phyloP scores from a whole-genome alignment of 2,797 vertebrate species.

The Hemibagrus guttatus region DNA sequence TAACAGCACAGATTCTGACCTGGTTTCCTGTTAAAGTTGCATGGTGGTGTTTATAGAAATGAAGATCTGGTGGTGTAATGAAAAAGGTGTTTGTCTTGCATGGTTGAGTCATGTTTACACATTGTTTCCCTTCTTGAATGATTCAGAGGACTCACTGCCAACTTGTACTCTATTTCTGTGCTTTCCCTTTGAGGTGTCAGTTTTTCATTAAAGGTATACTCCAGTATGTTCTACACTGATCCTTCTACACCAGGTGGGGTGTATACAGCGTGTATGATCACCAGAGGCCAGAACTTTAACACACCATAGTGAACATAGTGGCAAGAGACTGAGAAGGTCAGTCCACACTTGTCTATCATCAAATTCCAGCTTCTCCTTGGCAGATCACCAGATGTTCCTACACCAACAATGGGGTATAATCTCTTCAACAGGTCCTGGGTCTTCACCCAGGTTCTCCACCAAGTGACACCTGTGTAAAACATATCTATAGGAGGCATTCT shows the following conservation, averaged over 20 bases:
- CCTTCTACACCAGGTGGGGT: not conserved
- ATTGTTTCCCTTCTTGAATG: constrained; percentile 1
- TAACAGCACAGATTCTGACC: not conserved
- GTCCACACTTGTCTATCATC: not conserved
- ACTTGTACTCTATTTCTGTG: not conserved
- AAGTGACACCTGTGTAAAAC: not conserved
- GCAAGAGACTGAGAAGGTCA: not conserved
- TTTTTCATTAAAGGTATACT: not conserved
- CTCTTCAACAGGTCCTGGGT: not conserved
- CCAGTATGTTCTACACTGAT: not conserved
- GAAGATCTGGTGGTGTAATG: not conserved
- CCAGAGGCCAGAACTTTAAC: not conserved
- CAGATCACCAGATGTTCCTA: not conserved
- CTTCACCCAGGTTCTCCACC: not conserved
- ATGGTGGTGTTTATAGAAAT: not conserved
- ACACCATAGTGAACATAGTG: not conserved
- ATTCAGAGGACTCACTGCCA: not conserved
- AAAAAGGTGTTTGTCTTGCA: not conserved
- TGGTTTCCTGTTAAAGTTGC: not conserved
- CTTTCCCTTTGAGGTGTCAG: not conserved
- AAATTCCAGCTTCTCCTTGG: not conserved
- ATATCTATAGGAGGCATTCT: not conserved
- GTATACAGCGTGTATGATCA: not conserved
- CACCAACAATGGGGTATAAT: not conserved
- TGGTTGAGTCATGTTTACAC: not conserved